Evolutionary conservation across 1,140 invertebrate genomes (phyloP).

Genomic region (Atta texana): DNA sequence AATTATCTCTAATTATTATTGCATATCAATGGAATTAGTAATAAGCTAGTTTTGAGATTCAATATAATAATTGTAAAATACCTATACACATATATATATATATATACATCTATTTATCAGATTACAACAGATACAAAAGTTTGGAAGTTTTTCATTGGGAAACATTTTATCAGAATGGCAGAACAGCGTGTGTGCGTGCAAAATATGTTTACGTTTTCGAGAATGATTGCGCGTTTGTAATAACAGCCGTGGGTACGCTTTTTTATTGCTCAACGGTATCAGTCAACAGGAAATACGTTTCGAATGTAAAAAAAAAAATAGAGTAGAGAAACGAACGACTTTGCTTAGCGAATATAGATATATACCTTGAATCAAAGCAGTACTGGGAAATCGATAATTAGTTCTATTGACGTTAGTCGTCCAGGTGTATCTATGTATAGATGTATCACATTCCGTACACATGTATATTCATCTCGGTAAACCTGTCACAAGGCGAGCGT

Average conservation of each 20-base stretch:
- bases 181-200: constrained; percentile 37
- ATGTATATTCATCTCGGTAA: constrained; percentile 29
- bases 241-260: constrained; percentile 50
- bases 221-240: constrained; percentile 62
- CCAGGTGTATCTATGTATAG: constrained; percentile 19
- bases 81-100: no score
- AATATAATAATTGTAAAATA: no score
- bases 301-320: constrained; percentile 42
- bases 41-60: constrained; percentile 3
- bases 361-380: constrained; percentile 13
- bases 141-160: constrained; percentile 40
- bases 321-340: constrained; percentile 30
- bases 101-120: constrained; percentile 33
- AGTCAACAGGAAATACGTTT: constrained; percentile 53
- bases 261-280: constrained; percentile 60
- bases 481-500: constrained; percentile 57
- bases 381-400: constrained; percentile 67
- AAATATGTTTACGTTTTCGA: constrained; percentile 64
- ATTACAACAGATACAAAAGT: constrained; percentile 49
- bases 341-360: constrained; percentile 39
- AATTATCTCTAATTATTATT: not conserved
- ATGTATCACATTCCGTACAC: not conserved
- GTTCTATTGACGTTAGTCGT: constrained; percentile 63
- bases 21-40: not conserved
- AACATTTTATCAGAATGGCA: constrained; percentile 55